These are phyloP conservation scores for Lagopus muta DNA, from an alignment of 2,113 vertebrate species.

Conservation along the genomic window DNA sequence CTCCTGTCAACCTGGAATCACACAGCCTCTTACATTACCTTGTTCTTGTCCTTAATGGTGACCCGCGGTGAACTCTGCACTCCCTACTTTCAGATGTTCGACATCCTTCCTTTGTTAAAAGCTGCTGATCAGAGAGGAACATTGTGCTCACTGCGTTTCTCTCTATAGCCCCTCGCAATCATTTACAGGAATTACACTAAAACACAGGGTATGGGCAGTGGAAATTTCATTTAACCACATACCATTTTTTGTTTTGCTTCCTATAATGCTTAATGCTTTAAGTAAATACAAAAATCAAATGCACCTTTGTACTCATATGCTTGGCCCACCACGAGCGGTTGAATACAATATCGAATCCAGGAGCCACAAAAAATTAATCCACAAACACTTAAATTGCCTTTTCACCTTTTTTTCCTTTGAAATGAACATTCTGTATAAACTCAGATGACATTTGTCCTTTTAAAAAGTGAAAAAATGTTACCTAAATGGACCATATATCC, in stretches of 20 bases:
- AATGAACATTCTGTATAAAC: neutral
- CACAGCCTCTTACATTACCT: conserved; percentile 47
- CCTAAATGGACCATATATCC: conserved; percentile 43
- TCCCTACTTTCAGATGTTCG: conserved; percentile 52
- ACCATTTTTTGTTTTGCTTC: conserved; percentile 23
- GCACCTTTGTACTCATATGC: neutral
- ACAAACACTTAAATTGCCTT: conserved; percentile 20
- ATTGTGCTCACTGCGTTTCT: conserved; percentile 29
- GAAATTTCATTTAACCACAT: conserved; percentile 44
- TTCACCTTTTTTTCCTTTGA: neutral
- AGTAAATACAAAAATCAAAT: conserved; percentile 7
- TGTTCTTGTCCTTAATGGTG: conserved; percentile 57
- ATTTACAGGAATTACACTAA: conserved; percentile 71
- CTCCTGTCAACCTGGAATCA: conserved; percentile 44
- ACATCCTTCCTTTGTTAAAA: conserved; percentile 54
- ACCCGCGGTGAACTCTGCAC: conserved; percentile 36
- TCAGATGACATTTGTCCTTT: conserved; percentile 44
- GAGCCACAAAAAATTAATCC: neutral
- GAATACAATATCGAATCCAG: neutral
- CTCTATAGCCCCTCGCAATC: conserved; percentile 34
- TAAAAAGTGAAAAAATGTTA: conserved; percentile 49
- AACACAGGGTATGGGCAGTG: conserved; percentile 1
- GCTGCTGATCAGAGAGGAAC: conserved; percentile 63
- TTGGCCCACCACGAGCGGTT: neutral
- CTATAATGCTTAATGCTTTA: conserved; percentile 32